Base-by-base conservation (phyloP, 2,888 invertebrate genomes). In the Drosophila macrothrix region DNA sequence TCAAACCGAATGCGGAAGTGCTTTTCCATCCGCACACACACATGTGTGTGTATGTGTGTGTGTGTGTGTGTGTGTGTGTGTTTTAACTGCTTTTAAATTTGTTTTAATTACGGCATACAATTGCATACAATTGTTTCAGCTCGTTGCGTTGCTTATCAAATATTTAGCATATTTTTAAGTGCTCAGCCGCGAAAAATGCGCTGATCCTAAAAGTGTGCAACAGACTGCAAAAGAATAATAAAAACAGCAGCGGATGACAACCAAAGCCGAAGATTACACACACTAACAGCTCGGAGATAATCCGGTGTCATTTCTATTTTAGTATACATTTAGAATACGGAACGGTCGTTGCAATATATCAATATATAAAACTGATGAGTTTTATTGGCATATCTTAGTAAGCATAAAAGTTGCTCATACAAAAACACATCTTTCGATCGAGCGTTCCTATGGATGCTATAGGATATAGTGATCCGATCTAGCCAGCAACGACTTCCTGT, bases 1-100 rank as follows among this genome's bases (percentile, higher is more conserved):
- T 89, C 65, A 64, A 77, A 84, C 77, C 84, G 58, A 83, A 89
- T 73, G 78, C 85, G 90, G 88, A 90, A 85, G 71, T 84, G 75
- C 73, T 75, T 77, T 55, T 9, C 70, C 77, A 78, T 68, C 72
- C 52, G 41, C 22, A 37, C 50, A 52, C 31, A 43, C 46, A 64
- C 12, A 16, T 25, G 4, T 12, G 5, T 6, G 46, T 25, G 25
- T 14, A 4, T 16, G 19, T 10, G 52, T 31, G 43, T 10, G n/a
- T 31, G 25, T 25, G 14, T 64, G 25, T 46, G 16, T 37, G 31
- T 54, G 19, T 54, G 37, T 56, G 65, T 79, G 65, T 88, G 64
- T 76, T 80, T 76, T 85, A 90, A 86, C 88, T 78, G 85, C 85
- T 88, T 90, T 86, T 86, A 88, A 86, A 86, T 85, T 86, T 88